Percentiles rank a stretch among this genome's conserved stretches.
Evolutionary conservation across 2,797 vertebrate genomes (phyloP).

Genomic region (Enteromius thamalakanensis): DNA sequence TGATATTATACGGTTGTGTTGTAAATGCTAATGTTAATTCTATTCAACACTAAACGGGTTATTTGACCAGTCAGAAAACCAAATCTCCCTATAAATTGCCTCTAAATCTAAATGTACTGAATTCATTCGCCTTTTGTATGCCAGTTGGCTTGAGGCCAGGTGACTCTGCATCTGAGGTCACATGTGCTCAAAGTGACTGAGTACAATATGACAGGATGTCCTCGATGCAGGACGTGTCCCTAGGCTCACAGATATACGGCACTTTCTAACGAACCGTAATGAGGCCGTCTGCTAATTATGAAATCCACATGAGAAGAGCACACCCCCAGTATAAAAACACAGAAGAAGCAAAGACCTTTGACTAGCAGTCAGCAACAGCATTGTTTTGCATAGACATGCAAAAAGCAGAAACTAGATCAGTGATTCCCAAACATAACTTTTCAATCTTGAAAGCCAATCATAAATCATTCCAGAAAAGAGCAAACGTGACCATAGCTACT

Average conservation of each 20-base stretch:
- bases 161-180: slow-evolving; percentile 43
- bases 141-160: slow-evolving; percentile 23
- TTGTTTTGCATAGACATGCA: background rate
- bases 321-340: background rate
- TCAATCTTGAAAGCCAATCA: no score
- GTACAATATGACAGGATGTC: slow-evolving; percentile 43
- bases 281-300: slow-evolving; percentile 59
- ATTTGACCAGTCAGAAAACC: slow-evolving; percentile 33
- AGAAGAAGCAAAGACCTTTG: background rate
- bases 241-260: slow-evolving; percentile 34
- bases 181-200: slow-evolving; percentile 35
- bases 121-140: slow-evolving; percentile 1
- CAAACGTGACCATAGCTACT: background rate
- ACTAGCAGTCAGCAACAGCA: background rate
- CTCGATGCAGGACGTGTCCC: slow-evolving; percentile 54
- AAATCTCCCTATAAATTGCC: slow-evolving; percentile 35
- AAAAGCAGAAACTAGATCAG: background rate
- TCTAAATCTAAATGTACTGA: slow-evolving; percentile 6
- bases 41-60: background rate
- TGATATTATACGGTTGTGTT: background rate
- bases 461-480: background rate
- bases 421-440: slow-evolving; percentile 5
- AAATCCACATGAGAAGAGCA: slow-evolving; percentile 47
- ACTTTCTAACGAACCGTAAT: slow-evolving; percentile 51
- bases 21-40: background rate